These are phyloP conservation scores for Mugil cephalus DNA, from an alignment of 2,113 vertebrate genomes.

Conservation along the genomic window DNA sequence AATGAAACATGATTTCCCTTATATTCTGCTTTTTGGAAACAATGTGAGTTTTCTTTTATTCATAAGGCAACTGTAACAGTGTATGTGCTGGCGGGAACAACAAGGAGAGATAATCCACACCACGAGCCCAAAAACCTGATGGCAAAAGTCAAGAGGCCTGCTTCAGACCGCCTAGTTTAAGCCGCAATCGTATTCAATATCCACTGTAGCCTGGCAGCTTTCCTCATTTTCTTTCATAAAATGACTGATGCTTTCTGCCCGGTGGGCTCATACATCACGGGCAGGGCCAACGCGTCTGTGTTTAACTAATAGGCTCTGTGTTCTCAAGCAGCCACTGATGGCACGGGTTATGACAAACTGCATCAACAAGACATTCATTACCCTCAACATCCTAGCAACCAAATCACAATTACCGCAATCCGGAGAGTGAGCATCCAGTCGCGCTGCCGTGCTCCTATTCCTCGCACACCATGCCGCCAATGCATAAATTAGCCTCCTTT, in stretches of 20 bases:
- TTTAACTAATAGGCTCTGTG: constrained; percentile 75
- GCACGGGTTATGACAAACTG: constrained; percentile 78
- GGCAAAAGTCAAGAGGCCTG: constrained; percentile 39
- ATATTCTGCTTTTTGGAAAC: constrained; percentile 19
- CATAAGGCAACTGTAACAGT: constrained; percentile 1
- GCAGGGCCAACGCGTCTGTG: constrained; percentile 48
- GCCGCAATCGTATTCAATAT: constrained; percentile 30
- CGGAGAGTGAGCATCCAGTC: constrained; percentile 65
- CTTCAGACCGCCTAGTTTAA: constrained; percentile 5
- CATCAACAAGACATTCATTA: constrained; percentile 79
- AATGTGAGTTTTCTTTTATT: constrained; percentile 32
- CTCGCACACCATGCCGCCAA: constrained; percentile 39
- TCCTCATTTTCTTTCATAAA: constrained; percentile 52
- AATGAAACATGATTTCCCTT: constrained; percentile 44
- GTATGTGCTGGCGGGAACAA: neutral
- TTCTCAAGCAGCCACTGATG: constrained; percentile 59
- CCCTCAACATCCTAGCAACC: constrained; percentile 71
- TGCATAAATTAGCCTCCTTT: constrained; percentile 77
- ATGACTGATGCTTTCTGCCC: constrained; percentile 60
- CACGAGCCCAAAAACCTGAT: neutral
- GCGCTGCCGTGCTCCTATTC: constrained; percentile 39
- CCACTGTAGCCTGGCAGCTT: constrained; percentile 33
- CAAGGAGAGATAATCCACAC: constrained; percentile 10
- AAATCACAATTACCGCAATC: constrained; percentile 73
- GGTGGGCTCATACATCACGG: constrained; percentile 64